Conservation (phyloP, 30 jellyfish, hydroid and myxozoan species). For the Aurelia aurita complex sp. Pacific region DNA sequence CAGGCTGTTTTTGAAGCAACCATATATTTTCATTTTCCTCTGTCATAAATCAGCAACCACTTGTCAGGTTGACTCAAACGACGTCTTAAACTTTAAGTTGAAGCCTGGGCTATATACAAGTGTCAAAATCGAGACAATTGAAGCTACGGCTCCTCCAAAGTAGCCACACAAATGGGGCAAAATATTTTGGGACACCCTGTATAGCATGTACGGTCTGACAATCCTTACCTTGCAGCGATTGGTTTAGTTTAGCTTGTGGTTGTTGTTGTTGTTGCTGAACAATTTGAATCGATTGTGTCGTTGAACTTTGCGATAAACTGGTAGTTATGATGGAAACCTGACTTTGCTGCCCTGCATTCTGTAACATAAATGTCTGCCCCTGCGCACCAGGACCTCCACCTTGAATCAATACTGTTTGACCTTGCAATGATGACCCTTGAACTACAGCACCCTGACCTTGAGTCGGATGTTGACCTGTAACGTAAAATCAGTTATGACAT, state of each 20-base stretch:
- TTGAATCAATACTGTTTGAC: conserved; percentile 94
- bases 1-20: too few species aligned
- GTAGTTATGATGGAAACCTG: conserved; percentile 89
- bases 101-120: too few species aligned
- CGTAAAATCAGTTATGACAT: background rate
- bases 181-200: background rate
- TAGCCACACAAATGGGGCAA: too few species aligned
- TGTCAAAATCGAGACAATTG: too few species aligned
- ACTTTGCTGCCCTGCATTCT: conserved; percentile 91
- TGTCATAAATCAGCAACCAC: too few species aligned
- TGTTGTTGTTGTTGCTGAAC: conserved; percentile 93
- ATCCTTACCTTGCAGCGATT: conserved; percentile 48
- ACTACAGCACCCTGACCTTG: conserved; percentile 71
- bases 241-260: conserved; percentile 56
- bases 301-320: conserved; percentile 70
- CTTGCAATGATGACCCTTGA: conserved; percentile 93
- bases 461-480: conserved; percentile 77
- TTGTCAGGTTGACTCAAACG: too few species aligned
- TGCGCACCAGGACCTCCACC: conserved; percentile 80
- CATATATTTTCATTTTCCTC: too few species aligned
- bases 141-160: too few species aligned
- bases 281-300: conserved; percentile 88
- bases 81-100: too few species aligned
- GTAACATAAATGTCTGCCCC: conserved; percentile 95
- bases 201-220: background rate